phyloP scores from a whole-genome alignment of 1,140 invertebrate species.

The Coptotermes formosanus region DNA sequence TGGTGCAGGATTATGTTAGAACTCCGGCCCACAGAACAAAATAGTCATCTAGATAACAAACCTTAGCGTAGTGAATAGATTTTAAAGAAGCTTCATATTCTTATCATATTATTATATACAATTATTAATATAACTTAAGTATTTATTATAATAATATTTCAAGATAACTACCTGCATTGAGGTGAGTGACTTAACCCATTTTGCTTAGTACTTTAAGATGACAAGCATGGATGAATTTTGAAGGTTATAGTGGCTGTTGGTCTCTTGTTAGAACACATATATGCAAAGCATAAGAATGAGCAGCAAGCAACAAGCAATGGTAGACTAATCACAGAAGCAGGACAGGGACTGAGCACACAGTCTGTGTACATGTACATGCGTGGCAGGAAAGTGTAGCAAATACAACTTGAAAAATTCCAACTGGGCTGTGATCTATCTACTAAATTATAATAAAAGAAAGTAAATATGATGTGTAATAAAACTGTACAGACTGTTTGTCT shows the following conservation, averaged over 20 bases:
- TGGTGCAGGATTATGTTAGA: conserved; percentile 27
- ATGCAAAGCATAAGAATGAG: no score
- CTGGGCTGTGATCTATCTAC: conserved; percentile 61
- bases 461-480: conserved; percentile 59
- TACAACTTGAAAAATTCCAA: conserved; percentile 58
- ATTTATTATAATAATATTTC: conserved; percentile 36
- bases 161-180: conserved; percentile 25
- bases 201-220: conserved; percentile 32
- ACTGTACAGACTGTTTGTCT: conserved; percentile 63
- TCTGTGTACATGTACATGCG: not conserved
- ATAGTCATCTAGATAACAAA: conserved; percentile 25
- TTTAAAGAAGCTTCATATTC: conserved; percentile 35
- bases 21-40: conserved; percentile 19
- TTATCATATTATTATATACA: conserved; percentile 36
- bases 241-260: conserved; percentile 24
- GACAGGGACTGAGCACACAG: not conserved
- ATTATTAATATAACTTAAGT: conserved; percentile 36
- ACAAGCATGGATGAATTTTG: conserved; percentile 24
- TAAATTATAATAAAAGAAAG: not conserved
- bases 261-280: not conserved
- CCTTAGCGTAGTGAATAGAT: conserved; percentile 30
- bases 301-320: no score
- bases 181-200: conserved; percentile 28
- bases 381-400: conserved; percentile 25
- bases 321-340: conserved; percentile 12